These are phyloP conservation scores for Petrosia ficiformis DNA, from an alignment of 37 sponge, comb jelly and placozoan genomes.

Conservation along the genomic window DNA sequence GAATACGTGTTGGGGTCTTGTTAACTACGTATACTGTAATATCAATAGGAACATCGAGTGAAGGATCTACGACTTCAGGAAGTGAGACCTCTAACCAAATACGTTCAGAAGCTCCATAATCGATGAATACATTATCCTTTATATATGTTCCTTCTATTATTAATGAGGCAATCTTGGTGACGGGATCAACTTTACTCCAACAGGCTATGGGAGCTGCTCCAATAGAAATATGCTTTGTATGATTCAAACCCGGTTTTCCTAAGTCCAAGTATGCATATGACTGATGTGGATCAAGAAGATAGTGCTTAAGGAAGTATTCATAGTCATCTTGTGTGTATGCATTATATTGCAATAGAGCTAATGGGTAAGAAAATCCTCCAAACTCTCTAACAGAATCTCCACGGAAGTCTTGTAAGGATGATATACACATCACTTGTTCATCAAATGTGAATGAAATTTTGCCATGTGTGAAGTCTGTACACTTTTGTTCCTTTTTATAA, in stretches of 20 bases:
- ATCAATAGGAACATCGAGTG: neutral
- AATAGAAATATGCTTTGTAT: slow-evolving; percentile 1
- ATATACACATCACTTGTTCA: slow-evolving; percentile 17
- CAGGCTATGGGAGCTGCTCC: slow-evolving; percentile 3
- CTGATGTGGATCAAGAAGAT: slow-evolving; percentile 3
- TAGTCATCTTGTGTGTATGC: slow-evolving; percentile 42
- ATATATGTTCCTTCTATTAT: neutral
- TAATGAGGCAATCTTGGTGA: neutral
- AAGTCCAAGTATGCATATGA: slow-evolving; percentile 39
- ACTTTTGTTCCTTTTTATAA: neutral
- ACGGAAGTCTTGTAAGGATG: slow-evolving; percentile 9
- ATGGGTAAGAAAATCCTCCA: slow-evolving; percentile 13
- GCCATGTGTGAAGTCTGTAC: neutral
- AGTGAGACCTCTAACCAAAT: slow-evolving; percentile 2
- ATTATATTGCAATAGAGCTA: slow-evolving; percentile 37
- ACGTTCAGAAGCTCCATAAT: slow-evolving; percentile 26
- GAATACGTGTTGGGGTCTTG: slow-evolving; percentile 62
- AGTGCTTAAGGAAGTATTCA: slow-evolving; percentile 18
- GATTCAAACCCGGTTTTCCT: slow-evolving; percentile 56
- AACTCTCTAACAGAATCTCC: neutral
- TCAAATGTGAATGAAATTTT: slow-evolving; percentile 30
- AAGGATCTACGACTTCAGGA: neutral
- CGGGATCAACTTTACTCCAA: slow-evolving; percentile 16
- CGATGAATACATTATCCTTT: neutral
- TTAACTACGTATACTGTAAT: slow-evolving; percentile 30